Base-by-base conservation (phyloP, 2,888 invertebrate genomes). In the Pomacea canaliculata region DNA sequence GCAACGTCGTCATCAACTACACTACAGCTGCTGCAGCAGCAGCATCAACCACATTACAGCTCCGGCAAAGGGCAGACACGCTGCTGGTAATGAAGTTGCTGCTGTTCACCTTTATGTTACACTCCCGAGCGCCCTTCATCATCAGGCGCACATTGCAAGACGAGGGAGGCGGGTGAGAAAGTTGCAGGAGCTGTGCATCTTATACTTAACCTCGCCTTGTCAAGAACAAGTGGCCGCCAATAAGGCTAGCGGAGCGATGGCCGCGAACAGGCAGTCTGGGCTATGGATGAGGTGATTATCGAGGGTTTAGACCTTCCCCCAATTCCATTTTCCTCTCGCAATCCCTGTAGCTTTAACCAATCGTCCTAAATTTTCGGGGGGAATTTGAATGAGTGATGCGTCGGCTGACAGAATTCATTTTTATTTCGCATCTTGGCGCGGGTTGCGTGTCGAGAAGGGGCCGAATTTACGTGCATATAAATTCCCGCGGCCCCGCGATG, bases 351-450 rank as follows among this genome's bases (percentile, higher is more conserved):
- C 74, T 62, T 74, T 69, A 74, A 74, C 74, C 74, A 74, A 74
- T 74, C 74, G 74, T 74, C 62, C 74, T 74, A 74, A 74, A 74
- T 74, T 74, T 68, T 69, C 74, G 49, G 68, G 68, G 51, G 74
- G 69, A 74, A 60, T 74, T 74, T 74, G 74, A 74, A 74, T 74
- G 74, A 74, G 74, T 69, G 74, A 74, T 74, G 74, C 59, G 74
- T 9, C 56, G 68, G 74, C 67, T 74, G 74, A 74, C 74, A 74
- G 74, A 74, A 74, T 74, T 74, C 74, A 74, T 74, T 74, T 74
- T 69, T 74, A 74, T 74, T 56, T 74, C 69, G 67, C 74, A 69
- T 68, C 74, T 68, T 66, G 69, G 23, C 69, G 48, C 60, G 68
- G 74, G 74, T 74, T 69, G 56, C 51, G 74, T 74, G 74, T 74